Percentiles rank a stretch among this genome's conserved stretches.
phyloP scores from a whole-genome alignment of 2,888 invertebrate species.

The Athrips mouffetella region DNA sequence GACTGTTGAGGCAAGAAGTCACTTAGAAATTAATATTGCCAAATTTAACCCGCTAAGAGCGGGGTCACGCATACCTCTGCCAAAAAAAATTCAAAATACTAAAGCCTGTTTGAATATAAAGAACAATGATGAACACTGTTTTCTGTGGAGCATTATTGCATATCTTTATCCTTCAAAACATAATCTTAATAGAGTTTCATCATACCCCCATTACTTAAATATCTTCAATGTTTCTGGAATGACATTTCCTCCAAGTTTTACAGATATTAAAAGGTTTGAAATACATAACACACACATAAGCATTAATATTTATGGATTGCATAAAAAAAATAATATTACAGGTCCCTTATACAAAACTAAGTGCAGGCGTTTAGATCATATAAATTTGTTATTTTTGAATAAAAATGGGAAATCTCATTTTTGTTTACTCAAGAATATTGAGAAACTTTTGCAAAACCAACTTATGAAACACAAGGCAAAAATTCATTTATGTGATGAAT shows the following conservation, averaged over 20 bases:
- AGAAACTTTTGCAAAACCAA: constrained; percentile 18
- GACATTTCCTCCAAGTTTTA: constrained; percentile 18
- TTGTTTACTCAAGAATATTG: constrained; percentile 20
- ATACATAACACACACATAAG: constrained; percentile 1
- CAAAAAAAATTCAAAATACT: constrained; percentile 11
- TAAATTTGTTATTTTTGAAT: constrained; percentile 19
- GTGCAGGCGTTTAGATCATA: constrained; percentile 13
- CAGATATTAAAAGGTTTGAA: constrained; percentile 19
- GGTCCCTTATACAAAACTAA: constrained; percentile 18
- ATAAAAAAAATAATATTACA: constrained; percentile 14
- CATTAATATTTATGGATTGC: constrained; percentile 12
- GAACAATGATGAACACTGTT: constrained; percentile 19
- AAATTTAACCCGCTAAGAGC: constrained; percentile 20
- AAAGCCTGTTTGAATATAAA: constrained; percentile 11
- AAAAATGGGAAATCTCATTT: constrained; percentile 21
- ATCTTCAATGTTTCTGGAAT: constrained; percentile 14
- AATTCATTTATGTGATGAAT: constrained; percentile 20
- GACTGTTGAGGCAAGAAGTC: constrained; percentile 12
- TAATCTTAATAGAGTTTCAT: constrained; percentile 15
- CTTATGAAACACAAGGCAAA: constrained; percentile 12
- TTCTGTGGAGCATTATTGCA: constrained; percentile 20
- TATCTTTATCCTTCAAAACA: constrained; percentile 17
- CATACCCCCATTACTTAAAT: background rate
- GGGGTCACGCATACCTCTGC: constrained; percentile 14
- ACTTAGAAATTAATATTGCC: constrained; percentile 17